These are phyloP conservation scores for Drosophila picticornis DNA, from an alignment of 2,888 invertebrate genomes.

Conservation along the genomic window DNA sequence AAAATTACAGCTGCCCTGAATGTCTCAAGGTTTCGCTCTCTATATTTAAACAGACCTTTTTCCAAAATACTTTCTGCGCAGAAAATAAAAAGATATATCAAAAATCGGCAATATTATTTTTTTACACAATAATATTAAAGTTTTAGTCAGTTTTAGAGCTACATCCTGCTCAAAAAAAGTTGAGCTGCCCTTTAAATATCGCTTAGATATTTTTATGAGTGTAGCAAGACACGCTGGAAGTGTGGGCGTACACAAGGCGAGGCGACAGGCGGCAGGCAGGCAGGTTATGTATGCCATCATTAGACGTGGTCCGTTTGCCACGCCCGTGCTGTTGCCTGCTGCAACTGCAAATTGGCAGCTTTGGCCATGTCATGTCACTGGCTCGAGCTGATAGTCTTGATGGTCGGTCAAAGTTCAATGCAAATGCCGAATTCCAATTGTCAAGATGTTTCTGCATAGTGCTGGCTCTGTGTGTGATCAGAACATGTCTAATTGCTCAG, in stretches of 20 bases:
- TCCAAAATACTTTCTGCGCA: not conserved
- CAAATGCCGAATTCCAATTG: constrained; percentile 73
- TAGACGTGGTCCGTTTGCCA: constrained; percentile 78
- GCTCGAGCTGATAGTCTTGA: constrained; percentile 43
- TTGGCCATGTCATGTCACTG: constrained; percentile 71
- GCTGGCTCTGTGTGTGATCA: constrained; percentile 3
- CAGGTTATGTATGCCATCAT: constrained; percentile 78
- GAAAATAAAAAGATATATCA: not conserved
- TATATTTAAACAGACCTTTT: not conserved
- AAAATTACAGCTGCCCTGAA: not conserved
- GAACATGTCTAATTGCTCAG: constrained; percentile 77
- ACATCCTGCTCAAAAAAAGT: not conserved
- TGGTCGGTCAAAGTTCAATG: constrained; percentile 76
- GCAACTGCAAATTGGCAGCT: constrained; percentile 74
- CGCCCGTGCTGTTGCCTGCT: constrained; percentile 64
- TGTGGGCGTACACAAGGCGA: constrained; percentile 39
- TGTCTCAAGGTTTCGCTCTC: not conserved
- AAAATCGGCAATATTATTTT: not conserved
- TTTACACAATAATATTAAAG: not conserved
- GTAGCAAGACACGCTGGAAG: constrained; percentile 27
- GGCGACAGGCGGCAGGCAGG: constrained; percentile 19
- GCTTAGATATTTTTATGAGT: not conserved
- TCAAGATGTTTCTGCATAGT: constrained; percentile 60
- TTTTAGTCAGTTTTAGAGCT: not conserved
- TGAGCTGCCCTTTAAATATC: not conserved